phyloP scores from a whole-genome alignment of 2,797 vertebrate species.

The Molossus molossus region DNA sequence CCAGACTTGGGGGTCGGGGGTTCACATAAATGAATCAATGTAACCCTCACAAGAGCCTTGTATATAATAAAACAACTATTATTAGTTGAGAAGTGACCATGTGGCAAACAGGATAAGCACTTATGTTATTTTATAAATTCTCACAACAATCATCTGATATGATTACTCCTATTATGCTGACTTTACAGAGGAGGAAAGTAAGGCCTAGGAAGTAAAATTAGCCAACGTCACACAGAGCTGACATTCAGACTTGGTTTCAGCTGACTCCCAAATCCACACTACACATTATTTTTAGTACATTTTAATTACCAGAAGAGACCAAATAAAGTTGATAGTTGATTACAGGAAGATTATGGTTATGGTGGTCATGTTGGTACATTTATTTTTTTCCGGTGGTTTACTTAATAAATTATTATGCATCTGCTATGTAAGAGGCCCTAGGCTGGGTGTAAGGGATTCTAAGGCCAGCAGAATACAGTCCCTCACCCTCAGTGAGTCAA shows the following conservation, averaged over 20 bases:
- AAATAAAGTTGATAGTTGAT: background rate
- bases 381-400: background rate
- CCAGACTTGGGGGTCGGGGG: background rate
- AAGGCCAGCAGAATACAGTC: background rate
- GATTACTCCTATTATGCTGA: background rate
- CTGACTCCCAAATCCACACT: background rate
- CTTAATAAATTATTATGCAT: background rate
- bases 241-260: background rate
- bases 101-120: background rate
- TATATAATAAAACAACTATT: background rate
- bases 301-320: background rate
- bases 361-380: background rate
- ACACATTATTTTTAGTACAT: background rate
- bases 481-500: background rate
- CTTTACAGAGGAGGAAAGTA: background rate
- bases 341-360: background rate
- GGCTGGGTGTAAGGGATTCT: background rate
- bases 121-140: background rate
- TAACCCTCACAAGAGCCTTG: background rate
- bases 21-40: background rate
- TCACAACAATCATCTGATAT: background rate
- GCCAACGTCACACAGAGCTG: background rate
- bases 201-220: background rate
- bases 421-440: background rate
- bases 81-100: background rate